Conservation (phyloP, 2,888 invertebrate species). For the Meandrusa payeni region DNA sequence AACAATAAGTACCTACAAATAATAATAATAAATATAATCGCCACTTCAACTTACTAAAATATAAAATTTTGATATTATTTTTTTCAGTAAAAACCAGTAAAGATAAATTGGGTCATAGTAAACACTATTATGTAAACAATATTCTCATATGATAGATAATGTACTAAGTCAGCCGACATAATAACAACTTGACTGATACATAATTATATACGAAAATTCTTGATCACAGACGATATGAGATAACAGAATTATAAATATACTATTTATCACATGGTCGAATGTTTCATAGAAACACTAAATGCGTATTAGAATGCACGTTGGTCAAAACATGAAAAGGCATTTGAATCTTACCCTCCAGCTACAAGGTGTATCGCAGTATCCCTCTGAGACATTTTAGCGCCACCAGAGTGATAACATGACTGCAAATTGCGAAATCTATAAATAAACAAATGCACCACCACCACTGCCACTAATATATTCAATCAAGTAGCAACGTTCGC, state of each 20-base stretch:
- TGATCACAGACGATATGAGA: not conserved
- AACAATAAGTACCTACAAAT: too few relatives aligned
- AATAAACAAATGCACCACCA: constrained; percentile 78
- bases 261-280: constrained; percentile 8
- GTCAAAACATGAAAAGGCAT: not conserved
- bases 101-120: not conserved
- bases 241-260: not conserved
- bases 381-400: constrained; percentile 85
- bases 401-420: constrained; percentile 73
- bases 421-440: constrained; percentile 75
- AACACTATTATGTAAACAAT: not conserved
- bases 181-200: not conserved
- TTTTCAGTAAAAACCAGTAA: too few relatives aligned
- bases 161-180: not conserved
- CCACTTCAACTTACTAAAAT: too few relatives aligned
- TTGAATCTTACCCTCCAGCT: constrained; percentile 93
- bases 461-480: constrained; percentile 31
- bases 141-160: not conserved
- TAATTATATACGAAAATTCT: not conserved
- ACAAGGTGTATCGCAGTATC: constrained; percentile 96
- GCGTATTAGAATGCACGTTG: constrained; percentile 12
- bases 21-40: too few relatives aligned
- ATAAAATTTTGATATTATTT: too few relatives aligned
- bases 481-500: constrained; percentile 37
- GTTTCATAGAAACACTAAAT: constrained; percentile 9